Percentiles rank a stretch among this genome's conserved stretches.
phyloP scores from a whole-genome alignment of 2,888 invertebrate species.

The Cataglyphis altisquamis region DNA sequence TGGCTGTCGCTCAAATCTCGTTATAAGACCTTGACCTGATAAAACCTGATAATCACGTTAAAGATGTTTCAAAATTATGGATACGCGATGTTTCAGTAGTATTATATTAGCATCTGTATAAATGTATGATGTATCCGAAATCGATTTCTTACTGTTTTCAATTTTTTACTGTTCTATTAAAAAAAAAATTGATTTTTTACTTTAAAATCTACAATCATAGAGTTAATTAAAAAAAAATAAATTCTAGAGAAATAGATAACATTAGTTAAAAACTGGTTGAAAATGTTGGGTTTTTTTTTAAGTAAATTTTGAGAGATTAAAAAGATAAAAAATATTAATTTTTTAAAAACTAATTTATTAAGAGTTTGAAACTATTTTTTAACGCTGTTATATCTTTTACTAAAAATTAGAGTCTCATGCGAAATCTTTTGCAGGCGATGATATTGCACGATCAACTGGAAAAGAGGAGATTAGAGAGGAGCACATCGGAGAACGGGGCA shows the following conservation, averaged over 20 bases:
- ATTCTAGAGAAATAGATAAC: background rate
- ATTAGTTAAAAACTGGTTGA: background rate
- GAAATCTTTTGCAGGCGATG: slow-evolving; percentile 77
- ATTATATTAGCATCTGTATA: background rate
- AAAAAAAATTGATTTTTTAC: background rate
- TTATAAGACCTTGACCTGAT: slow-evolving; percentile 78
- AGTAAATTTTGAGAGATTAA: background rate
- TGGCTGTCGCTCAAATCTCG: slow-evolving; percentile 78
- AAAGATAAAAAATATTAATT: background rate
- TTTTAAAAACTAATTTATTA: background rate
- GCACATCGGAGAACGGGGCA: slow-evolving; percentile 83
- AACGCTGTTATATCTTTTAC: background rate
- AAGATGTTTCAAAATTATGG: slow-evolving; percentile 33
- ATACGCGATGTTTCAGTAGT: background rate
- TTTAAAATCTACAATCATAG: slow-evolving; percentile 4
- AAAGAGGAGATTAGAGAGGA: slow-evolving; percentile 83
- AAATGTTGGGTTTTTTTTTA: background rate
- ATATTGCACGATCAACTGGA: slow-evolving; percentile 84
- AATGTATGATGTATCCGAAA: background rate
- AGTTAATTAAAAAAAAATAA: slow-evolving; percentile 10
- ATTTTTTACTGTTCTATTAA: background rate
- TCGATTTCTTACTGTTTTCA: background rate
- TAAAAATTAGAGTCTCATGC: slow-evolving; percentile 5
- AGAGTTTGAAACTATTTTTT: background rate
- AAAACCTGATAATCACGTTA: slow-evolving; percentile 50